phyloP scores from a whole-genome alignment of 2,113 vertebrate species.

The Aphelocoma coerulescens region DNA sequence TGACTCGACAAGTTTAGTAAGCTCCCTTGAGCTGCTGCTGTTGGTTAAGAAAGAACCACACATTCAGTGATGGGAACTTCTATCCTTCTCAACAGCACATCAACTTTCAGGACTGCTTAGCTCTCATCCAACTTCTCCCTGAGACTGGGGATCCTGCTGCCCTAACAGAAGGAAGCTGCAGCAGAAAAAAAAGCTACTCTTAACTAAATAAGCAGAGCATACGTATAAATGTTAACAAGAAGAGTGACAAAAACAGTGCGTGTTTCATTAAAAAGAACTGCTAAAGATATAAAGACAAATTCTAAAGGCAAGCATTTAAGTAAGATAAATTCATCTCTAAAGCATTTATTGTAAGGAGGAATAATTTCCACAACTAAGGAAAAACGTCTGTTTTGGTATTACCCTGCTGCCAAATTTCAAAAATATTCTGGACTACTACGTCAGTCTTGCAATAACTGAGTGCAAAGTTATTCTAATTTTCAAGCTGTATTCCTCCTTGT shows the following conservation, averaged over 20 bases:
- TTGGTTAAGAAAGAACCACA: neutral
- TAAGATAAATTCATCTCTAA: neutral
- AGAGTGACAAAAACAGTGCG: neutral
- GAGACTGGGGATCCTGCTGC: neutral
- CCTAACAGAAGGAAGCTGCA: neutral
- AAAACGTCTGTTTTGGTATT: neutral
- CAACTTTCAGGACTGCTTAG: neutral
- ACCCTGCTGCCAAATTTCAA: neutral
- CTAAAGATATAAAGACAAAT: neutral
- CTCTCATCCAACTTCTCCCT: neutral
- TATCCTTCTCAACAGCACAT: neutral
- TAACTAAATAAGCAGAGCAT: neutral
- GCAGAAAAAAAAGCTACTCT: neutral
- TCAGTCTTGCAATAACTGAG: neutral
- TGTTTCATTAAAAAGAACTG: neutral
- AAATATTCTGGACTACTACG: neutral
- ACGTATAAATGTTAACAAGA: neutral
- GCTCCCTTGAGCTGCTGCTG: neutral
- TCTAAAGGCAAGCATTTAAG: neutral
- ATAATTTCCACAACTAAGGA: neutral
- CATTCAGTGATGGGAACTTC: neutral
- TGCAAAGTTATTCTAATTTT: neutral
- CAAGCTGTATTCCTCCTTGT: neutral
- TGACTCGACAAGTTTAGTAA: neutral
- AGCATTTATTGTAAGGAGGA: neutral